Conservation (phyloP, 2,888 invertebrate species). For the Lepidocyrtoides sp. region DNA sequence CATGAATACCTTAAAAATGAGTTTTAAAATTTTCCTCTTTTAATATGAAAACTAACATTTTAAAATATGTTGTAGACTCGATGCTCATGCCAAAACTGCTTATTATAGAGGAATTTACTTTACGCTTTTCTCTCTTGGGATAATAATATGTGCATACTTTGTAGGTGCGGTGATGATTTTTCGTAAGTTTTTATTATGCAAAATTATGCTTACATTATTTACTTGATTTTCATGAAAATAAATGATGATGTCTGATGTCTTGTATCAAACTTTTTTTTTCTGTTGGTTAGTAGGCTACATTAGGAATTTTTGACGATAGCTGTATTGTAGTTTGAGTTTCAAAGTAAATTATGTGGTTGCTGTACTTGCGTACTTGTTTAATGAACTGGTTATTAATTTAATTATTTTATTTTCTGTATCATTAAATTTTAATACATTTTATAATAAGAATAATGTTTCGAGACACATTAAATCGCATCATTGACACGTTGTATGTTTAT, state of each 20-base stretch:
- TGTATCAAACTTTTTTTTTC: too few relatives aligned
- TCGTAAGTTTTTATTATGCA: neutral
- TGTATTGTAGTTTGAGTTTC: neutral
- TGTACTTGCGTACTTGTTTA: neutral
- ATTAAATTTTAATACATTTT: slow-evolving; percentile 29
- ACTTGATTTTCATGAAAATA: too few relatives aligned
- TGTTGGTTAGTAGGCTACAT: neutral
- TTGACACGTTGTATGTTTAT: neutral
- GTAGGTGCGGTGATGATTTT: neutral
- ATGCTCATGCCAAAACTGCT: neutral
- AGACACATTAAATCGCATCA: neutral
- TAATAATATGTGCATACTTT: neutral
- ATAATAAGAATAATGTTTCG: neutral
- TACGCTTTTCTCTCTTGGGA: neutral
- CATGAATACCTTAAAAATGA: neutral
- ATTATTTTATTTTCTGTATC: slow-evolving; percentile 45
- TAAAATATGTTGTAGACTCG: neutral
- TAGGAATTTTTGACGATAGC: neutral
- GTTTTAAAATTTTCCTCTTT: neutral
- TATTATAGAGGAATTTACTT: neutral
- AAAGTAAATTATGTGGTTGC: neutral
- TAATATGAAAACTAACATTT: neutral
- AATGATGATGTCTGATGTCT: neutral
- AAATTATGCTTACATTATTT: too few relatives aligned
- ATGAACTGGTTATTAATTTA: slow-evolving; percentile 24